Conservation (phyloP, 1,140 invertebrate species). For the Probaryconus sp. region DNA sequence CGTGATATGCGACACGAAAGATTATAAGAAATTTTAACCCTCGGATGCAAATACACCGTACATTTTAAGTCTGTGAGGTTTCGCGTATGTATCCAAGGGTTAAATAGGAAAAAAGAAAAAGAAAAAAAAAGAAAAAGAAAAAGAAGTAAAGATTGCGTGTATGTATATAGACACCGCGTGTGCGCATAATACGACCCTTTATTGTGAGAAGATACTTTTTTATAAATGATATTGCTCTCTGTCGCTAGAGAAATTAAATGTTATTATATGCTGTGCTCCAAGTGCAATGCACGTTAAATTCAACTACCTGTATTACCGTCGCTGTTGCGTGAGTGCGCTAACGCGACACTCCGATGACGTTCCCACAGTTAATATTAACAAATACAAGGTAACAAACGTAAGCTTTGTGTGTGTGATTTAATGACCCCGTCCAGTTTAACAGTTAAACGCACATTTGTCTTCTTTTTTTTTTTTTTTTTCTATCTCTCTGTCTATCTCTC, state of each 20-base stretch:
- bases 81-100: no score
- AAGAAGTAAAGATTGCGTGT: conserved; percentile 35
- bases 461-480: conserved; percentile 22
- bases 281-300: conserved; percentile 75
- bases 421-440: conserved; percentile 43
- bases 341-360: conserved; percentile 64
- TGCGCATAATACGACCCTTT: conserved; percentile 56
- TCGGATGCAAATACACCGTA: no score
- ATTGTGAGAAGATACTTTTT: conserved; percentile 72
- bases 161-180: conserved; percentile 43
- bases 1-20: conserved; percentile 54
- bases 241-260: conserved; percentile 73
- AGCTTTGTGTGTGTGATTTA: conserved; percentile 55
- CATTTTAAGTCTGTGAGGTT: no score
- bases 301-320: conserved; percentile 74
- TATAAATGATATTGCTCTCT: conserved; percentile 72
- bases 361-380: conserved; percentile 69
- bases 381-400: conserved; percentile 72
- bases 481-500: no score
- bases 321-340: conserved; percentile 64
- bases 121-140: conserved; percentile 1
- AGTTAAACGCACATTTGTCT: conserved; percentile 30
- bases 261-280: conserved; percentile 72
- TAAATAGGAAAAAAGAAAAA: conserved; percentile 9
- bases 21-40: conserved; percentile 6